A percentile compares a stretch with the other conserved stretches of the same genome.
Conservation (phyloP, 2,888 invertebrate genomes). For the Philaethria dido region DNA sequence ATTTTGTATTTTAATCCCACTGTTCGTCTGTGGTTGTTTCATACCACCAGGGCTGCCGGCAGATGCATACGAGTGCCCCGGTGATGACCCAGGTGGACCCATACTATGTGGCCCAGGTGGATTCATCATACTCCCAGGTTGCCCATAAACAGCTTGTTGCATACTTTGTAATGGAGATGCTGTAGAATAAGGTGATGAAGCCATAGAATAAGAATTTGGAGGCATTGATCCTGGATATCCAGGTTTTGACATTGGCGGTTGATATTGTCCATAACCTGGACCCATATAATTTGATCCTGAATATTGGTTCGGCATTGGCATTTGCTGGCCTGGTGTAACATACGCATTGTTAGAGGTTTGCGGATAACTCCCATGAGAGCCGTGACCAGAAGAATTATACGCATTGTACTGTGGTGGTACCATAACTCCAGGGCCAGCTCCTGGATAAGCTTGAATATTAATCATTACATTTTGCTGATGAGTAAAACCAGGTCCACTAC, state of each 20-base stretch:
- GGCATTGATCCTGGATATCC: constrained; percentile 61
- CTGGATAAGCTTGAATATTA: constrained; percentile 86
- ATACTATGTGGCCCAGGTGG: constrained; percentile 55
- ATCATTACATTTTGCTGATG: constrained; percentile 87
- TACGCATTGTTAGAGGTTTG: constrained; percentile 69
- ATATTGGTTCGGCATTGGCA: constrained; percentile 52
- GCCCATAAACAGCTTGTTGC: constrained; percentile 76
- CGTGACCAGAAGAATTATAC: constrained; percentile 65
- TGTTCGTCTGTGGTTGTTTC: constrained; percentile 57
- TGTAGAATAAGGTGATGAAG: constrained; percentile 62
- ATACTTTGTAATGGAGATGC: constrained; percentile 73
- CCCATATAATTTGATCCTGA: constrained; percentile 64
- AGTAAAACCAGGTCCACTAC: constrained; percentile 67
- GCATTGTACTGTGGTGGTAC: constrained; percentile 75
- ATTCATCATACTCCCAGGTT: constrained; percentile 51
- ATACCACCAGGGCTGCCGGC: constrained; percentile 66
- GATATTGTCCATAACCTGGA: constrained; percentile 63
- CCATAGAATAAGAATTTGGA: constrained; percentile 58
- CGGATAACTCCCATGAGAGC: constrained; percentile 69
- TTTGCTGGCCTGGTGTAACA: constrained; percentile 61
- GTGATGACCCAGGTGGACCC: constrained; percentile 59
- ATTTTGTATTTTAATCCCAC: constrained; percentile 70
- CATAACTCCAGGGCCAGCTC: constrained; percentile 72
- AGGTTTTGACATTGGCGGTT: constrained; percentile 62
- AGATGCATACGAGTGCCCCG: constrained; percentile 58